phyloP scores from a whole-genome alignment of 2,113 vertebrate genomes.

The Cryptomyrus ogoouensis region DNA sequence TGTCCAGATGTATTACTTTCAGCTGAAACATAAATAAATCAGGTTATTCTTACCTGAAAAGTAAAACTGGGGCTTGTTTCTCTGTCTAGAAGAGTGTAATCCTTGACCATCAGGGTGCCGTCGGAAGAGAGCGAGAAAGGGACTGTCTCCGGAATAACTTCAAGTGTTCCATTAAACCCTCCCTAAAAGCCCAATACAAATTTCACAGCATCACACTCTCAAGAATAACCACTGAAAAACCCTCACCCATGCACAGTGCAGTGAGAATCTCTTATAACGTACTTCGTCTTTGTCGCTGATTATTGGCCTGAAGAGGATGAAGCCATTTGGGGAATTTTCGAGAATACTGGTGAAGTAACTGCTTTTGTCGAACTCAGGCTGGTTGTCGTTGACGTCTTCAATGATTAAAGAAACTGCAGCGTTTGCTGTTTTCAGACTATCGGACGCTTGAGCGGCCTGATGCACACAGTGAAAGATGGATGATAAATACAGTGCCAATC shows the following conservation, averaged over 20 bases:
- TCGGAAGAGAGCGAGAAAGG: constrained; percentile 56
- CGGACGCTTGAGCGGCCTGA: constrained; percentile 64
- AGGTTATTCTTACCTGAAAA: constrained; percentile 50
- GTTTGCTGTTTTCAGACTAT: constrained; percentile 54
- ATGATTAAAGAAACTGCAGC: constrained; percentile 56
- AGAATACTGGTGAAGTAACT: constrained; percentile 44
- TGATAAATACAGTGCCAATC: not conserved
- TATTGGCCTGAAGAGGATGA: constrained; percentile 47
- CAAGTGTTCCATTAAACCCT: constrained; percentile 59
- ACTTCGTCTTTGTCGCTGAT: constrained; percentile 62
- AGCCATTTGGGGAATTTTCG: constrained; percentile 57
- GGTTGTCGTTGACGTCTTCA: constrained; percentile 59
- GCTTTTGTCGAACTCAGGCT: constrained; percentile 46
- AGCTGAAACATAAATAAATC: not conserved
- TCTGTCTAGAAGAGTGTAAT: constrained; percentile 53
- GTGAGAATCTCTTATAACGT: not conserved
- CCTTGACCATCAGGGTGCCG: constrained; percentile 57
- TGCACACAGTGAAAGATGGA: constrained; percentile 7
- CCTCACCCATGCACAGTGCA: not conserved
- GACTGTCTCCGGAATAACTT: constrained; percentile 46
- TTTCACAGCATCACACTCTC: not conserved
- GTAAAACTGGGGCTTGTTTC: constrained; percentile 43
- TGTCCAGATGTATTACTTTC: not conserved
- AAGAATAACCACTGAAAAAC: not conserved
- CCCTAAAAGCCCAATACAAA: constrained; percentile 46